These are phyloP conservation scores for Urocyon cinereoargenteus DNA, from an alignment of 2,797 vertebrate species.

Conservation along the genomic window DNA sequence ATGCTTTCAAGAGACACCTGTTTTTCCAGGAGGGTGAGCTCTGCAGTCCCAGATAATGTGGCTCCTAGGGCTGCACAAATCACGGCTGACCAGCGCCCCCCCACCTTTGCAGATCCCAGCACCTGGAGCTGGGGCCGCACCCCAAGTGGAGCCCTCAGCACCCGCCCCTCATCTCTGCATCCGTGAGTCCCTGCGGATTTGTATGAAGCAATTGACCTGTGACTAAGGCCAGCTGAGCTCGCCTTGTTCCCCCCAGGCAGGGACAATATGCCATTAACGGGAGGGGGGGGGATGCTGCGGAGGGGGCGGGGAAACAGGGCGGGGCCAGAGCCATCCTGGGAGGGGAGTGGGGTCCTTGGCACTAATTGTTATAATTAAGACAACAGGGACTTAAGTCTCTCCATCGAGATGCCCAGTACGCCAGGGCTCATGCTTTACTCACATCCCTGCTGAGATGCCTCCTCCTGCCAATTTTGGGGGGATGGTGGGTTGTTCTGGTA, in stretches of 20 bases:
- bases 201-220: conserved; percentile 61
- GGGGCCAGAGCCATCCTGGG: not conserved
- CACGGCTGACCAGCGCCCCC: fast-evolving
- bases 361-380: not conserved
- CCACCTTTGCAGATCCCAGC: not conserved
- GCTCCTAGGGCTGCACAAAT: not conserved
- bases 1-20: not conserved
- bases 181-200: not conserved
- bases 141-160: not conserved
- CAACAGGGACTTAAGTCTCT: not conserved
- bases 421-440: not conserved
- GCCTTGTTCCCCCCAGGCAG: not conserved
- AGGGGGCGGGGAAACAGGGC: not conserved
- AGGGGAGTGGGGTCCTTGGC: fast-evolving
- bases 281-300: not conserved
- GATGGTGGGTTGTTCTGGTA: not conserved
- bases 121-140: not conserved
- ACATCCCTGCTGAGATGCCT: not conserved
- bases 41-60: fast-evolving
- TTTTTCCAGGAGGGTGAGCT: not conserved
- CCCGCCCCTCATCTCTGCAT: not conserved
- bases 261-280: conserved; percentile 42
- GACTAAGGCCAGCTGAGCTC: conserved; percentile 70
- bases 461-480: not conserved
- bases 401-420: not conserved